Evolutionary conservation across 1,140 invertebrate species (phyloP).

Genomic region (Mya arenaria): DNA sequence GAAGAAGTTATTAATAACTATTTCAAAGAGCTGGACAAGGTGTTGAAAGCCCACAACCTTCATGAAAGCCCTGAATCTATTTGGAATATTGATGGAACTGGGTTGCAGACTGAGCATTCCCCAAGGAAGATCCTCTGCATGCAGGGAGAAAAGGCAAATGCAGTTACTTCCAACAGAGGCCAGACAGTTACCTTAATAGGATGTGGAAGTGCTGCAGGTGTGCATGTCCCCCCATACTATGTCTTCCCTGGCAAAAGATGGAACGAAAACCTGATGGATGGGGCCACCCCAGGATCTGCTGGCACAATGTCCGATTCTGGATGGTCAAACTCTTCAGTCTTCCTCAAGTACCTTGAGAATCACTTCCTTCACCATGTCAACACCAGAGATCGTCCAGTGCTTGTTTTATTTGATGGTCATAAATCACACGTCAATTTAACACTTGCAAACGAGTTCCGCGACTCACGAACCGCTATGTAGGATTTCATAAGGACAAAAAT

Average conservation of each 20-base stretch:
- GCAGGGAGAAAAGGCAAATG: conserved; percentile 55
- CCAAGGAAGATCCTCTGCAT: conserved; percentile 29
- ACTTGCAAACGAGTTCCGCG: too few relatives aligned
- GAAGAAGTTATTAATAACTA: conserved; percentile 10
- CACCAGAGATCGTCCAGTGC: neutral
- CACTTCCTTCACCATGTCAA: conserved; percentile 25
- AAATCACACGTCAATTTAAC: conserved; percentile 36
- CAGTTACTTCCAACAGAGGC: conserved; percentile 76
- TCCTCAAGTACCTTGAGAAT: conserved; percentile 29
- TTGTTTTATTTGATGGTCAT: conserved; percentile 35
- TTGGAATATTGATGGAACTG: conserved; percentile 81
- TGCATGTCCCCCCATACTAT: conserved; percentile 76
- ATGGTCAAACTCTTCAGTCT: conserved; percentile 47
- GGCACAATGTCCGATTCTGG: conserved; percentile 33
- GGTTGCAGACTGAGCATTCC: conserved; percentile 77
- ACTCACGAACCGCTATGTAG: too few relatives aligned
- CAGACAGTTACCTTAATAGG: conserved; percentile 79
- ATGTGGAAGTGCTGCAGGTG: conserved; percentile 77
- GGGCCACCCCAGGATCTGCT: conserved; percentile 13
- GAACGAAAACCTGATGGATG: conserved; percentile 65
- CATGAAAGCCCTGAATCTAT: conserved; percentile 70
- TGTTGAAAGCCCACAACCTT: conserved; percentile 53
- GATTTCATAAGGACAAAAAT: too few relatives aligned
- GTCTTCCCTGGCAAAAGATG: conserved; percentile 78
- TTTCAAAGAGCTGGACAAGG: conserved; percentile 13